Percentiles rank a stretch among this genome's conserved stretches.
Conservation (phyloP, 1,140 invertebrate species). For the Argopecten irradians region DNA sequence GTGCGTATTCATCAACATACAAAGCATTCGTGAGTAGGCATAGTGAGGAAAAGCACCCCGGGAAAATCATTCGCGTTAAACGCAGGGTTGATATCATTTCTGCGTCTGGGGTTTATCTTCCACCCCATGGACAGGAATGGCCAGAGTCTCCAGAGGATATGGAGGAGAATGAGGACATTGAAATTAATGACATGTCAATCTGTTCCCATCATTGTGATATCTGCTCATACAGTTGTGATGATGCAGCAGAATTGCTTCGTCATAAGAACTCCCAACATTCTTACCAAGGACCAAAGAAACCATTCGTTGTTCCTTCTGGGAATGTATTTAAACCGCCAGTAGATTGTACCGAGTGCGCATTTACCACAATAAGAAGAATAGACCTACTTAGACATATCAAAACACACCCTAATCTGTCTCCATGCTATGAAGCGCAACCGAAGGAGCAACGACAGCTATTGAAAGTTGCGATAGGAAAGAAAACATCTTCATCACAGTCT, state of each 20-base stretch:
- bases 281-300: conserved; percentile 31
- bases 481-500: neutral
- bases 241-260: conserved; percentile 29
- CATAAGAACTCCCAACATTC: conserved; percentile 37
- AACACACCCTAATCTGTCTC: conserved; percentile 38
- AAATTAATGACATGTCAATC: conserved; percentile 34
- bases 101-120: neutral
- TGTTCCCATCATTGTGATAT: conserved; percentile 49
- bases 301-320: conserved; percentile 45
- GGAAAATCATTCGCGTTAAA: conserved; percentile 30
- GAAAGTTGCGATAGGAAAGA: neutral
- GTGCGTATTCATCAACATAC: conserved; percentile 38
- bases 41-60: conserved; percentile 35
- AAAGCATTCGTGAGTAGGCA: conserved; percentile 34
- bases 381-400: conserved; percentile 45
- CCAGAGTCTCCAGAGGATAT: neutral
- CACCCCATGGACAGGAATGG: conserved; percentile 13
- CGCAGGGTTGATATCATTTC: conserved; percentile 16
- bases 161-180: neutral
- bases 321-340: conserved; percentile 46
- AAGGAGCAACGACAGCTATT: neutral
- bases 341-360: conserved; percentile 37
- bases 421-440: neutral
- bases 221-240: conserved; percentile 47
- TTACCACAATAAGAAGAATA: conserved; percentile 47